Evolutionary conservation across 2,113 vertebrate genomes (phyloP).

Genomic region (Menura novaehollandiae): DNA sequence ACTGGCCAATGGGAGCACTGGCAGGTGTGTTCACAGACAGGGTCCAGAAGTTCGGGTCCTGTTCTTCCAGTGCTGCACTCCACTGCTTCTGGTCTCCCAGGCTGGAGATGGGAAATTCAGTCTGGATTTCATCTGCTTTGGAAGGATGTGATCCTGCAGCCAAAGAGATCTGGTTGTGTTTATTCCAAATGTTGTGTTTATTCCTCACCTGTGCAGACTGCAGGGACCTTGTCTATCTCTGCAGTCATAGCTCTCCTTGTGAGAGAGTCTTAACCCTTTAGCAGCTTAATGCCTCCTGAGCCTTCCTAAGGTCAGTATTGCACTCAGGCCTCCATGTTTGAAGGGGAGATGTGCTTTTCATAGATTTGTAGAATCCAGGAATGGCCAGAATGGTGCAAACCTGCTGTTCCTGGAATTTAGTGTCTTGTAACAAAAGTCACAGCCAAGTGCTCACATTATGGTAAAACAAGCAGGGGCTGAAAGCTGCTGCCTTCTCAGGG

Average conservation of each 20-base stretch:
- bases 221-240: not conserved
- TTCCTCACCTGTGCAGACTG: not conserved
- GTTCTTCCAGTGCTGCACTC: conserved; percentile 60
- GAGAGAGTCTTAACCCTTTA: not conserved
- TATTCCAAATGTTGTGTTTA: not conserved
- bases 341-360: not conserved
- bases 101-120: conserved; percentile 61
- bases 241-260: not conserved
- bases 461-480: not conserved
- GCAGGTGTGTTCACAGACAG: conserved; percentile 70
- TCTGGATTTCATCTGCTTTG: conserved; percentile 53
- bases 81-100: conserved; percentile 62
- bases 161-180: not conserved
- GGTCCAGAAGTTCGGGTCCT: conserved; percentile 20
- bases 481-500: not conserved
- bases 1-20: conserved; percentile 75
- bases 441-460: not conserved
- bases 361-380: not conserved
- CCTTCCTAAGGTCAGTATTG: not conserved
- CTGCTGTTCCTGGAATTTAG: not conserved
- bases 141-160: conserved; percentile 55
- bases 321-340: not conserved
- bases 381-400: not conserved
- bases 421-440: not conserved
- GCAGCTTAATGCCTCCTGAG: not conserved